Base-by-base conservation (phyloP, 1,140 invertebrate genomes). In the Polypedilum vanderplanki region DNA sequence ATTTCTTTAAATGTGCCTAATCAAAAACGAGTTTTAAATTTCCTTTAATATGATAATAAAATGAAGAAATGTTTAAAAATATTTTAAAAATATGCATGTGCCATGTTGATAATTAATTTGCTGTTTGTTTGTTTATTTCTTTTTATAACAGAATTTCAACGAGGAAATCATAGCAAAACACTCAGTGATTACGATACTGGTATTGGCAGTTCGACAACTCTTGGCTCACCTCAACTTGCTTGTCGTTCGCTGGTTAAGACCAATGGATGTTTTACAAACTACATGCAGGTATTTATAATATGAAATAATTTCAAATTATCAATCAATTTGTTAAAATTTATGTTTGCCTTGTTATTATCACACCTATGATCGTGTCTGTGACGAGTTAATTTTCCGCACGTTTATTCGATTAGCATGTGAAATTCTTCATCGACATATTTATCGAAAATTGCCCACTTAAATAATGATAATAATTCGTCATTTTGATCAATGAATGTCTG, bases 161-260 rank as follows among this genome's bases (percentile, higher is more conserved):
- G 64, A 67, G 64, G 64, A 67, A 67, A 67, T 20, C 64, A 67
- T n/a, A 80, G 78, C 78, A 74, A 74, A 33, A 80, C 80, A 78
- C 77, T 80, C 77, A 79, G 80, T 78, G 80, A 80, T 78, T 82
- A 82, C 78, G 81, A 81, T 77, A 82, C 81, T 73, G 80, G 81
- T 65, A 82, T 82, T 78, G 81, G 81, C 70, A 80, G 81, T 74
- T 82, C 81, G 75, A 82, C 81, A 77, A 81, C 81, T 75, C 81
- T 80, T 78, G 80, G 83, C 74, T 81, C 80, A 78, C 64, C 64
- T 17, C n/a, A 20, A 67, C 64, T 20, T 8, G 64, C 18, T 67
- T 67, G 64, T 67, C 64, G 64, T 67, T 67, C 64, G 18, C 64
- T 18, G 7, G 64, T 67, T 5, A 67, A 67, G 8, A 67, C 64